Evolutionary conservation across 2,888 invertebrate genomes (phyloP).

Genomic region (Synanthedon vespiformis): DNA sequence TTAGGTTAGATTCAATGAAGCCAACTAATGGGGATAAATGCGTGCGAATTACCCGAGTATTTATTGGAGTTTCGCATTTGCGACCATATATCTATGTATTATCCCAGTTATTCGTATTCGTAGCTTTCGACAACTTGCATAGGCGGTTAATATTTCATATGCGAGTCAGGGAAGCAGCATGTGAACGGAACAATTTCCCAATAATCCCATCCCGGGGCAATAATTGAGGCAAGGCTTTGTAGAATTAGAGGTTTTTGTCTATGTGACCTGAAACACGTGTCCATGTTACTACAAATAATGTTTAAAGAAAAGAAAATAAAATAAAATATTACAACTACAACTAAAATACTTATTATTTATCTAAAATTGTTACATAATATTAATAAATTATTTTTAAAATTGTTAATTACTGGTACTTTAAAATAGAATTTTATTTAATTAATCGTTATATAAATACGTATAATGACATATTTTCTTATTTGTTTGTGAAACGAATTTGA

Average conservation of each 20-base stretch:
- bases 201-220: conserved; percentile 61
- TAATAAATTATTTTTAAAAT: too few relatives aligned
- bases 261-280: conserved; percentile 14
- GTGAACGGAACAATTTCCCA: conserved; percentile 66
- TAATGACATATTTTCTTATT: conserved; percentile 10
- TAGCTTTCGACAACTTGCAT: conserved; percentile 15
- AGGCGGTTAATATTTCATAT: conserved; percentile 62
- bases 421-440: too few relatives aligned
- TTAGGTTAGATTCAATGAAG: neutral
- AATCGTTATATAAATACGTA: too few relatives aligned
- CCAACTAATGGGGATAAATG: conserved; percentile 7
- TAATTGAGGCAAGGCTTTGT: conserved; percentile 56
- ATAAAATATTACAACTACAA: too few relatives aligned
- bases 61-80: conserved; percentile 8
- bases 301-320: too few relatives aligned
- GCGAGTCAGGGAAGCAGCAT: conserved; percentile 47
- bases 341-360: too few relatives aligned
- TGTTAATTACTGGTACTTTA: too few relatives aligned
- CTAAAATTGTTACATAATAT: too few relatives aligned
- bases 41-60: conserved; percentile 12
- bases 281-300: too few relatives aligned
- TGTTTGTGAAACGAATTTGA: too few relatives aligned
- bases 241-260: conserved; percentile 58
- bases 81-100: neutral
- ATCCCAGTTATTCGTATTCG: too few relatives aligned